phyloP scores from a whole-genome alignment of 1,140 invertebrate species.

The Catajapyx aquilonaris region DNA sequence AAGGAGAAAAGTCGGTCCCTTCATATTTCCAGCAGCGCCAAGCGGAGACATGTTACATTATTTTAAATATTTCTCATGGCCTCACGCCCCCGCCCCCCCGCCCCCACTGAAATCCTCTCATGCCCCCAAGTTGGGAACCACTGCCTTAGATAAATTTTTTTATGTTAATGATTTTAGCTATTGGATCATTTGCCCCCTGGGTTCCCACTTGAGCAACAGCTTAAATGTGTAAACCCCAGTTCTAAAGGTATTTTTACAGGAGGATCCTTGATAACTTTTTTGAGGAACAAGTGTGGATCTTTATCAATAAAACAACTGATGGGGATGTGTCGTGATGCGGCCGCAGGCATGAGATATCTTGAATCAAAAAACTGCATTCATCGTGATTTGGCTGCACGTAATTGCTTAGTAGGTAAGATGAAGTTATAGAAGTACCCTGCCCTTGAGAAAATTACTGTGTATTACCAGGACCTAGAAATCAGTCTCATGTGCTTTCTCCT shows the following conservation, averaged over 20 bases:
- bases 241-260: constrained; percentile 30
- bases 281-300: constrained; percentile 48
- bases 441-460: neutral
- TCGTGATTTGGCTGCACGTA: constrained; percentile 81
- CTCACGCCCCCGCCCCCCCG: too few species aligned
- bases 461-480: neutral
- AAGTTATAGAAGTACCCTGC: neutral
- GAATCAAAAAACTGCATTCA: constrained; percentile 94
- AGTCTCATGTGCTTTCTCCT: neutral
- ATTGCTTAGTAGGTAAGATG: constrained; percentile 63
- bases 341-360: constrained; percentile 86
- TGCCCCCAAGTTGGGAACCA: too few species aligned
- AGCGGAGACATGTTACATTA: too few species aligned
- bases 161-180: too few species aligned
- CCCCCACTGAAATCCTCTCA: too few species aligned
- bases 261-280: constrained; percentile 69
- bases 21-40: too few species aligned
- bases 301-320: constrained; percentile 51
- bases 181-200: too few species aligned
- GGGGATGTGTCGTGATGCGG: constrained; percentile 82
- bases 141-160: too few species aligned
- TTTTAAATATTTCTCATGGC: too few species aligned
- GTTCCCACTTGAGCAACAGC: too few species aligned
- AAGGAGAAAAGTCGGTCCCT: too few species aligned
- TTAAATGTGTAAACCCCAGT: too few species aligned